phyloP scores from a whole-genome alignment of 1,140 invertebrate species.

The Caligus rogercresseyi region DNA sequence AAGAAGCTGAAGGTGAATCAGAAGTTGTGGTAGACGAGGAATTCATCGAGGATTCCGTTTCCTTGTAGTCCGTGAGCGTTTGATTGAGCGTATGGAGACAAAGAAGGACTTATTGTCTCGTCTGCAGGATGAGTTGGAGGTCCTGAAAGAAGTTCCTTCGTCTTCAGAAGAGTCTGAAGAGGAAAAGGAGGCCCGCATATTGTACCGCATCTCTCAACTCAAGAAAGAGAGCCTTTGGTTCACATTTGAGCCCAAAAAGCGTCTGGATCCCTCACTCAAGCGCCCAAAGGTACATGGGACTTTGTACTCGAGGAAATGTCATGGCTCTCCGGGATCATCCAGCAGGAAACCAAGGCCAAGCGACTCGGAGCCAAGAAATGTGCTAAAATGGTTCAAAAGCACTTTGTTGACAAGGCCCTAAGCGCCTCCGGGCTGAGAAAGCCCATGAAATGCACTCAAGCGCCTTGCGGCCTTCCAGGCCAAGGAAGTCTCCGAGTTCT shows the following conservation, averaged over 20 bases:
- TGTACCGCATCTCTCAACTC: background rate
- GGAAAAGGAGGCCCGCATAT: background rate
- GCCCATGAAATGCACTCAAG: conserved; percentile 68
- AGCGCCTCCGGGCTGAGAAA: conserved; percentile 74
- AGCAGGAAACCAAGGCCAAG: conserved; percentile 93
- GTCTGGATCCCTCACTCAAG: conserved; percentile 78
- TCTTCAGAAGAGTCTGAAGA: background rate
- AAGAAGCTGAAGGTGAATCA: background rate
- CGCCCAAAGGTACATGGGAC: conserved; percentile 89
- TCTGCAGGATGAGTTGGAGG: background rate
- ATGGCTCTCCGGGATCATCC: conserved; percentile 93
- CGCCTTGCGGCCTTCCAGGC: conserved; percentile 74
- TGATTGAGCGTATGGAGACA: background rate
- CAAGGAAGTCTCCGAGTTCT: conserved; percentile 84
- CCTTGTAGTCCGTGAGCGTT: too few species aligned
- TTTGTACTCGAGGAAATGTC: conserved; percentile 95
- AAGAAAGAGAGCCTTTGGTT: background rate
- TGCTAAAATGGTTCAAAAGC: conserved; percentile 68
- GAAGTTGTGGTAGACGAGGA: background rate
- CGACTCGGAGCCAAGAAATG: conserved; percentile 67
- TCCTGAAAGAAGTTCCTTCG: background rate
- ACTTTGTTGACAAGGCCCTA: conserved; percentile 81
- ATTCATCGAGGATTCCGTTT: background rate
- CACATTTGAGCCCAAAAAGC: conserved; percentile 47
- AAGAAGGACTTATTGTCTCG: background rate